A percentile compares a stretch with the other conserved stretches of the same genome.
phyloP scores from a whole-genome alignment of 92 coral and sea anemone genomes.

The Palythoa caribaeorum region DNA sequence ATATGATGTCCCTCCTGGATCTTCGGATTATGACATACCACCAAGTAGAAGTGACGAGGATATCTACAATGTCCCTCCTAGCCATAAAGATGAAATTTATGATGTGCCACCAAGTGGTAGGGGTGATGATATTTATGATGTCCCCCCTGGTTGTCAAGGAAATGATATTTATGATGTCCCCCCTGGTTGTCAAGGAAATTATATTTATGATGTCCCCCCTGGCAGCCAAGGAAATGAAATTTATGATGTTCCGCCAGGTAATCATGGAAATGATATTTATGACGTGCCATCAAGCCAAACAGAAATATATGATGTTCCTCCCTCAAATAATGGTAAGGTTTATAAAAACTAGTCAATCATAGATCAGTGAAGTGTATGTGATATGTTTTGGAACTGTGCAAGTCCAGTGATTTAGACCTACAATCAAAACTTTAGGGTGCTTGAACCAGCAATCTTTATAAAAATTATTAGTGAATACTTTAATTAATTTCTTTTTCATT shows the following conservation, averaged over 20 bases:
- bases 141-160: constrained; percentile 38
- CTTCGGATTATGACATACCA: constrained; percentile 20
- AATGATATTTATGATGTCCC: constrained; percentile 56
- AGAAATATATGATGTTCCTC: constrained; percentile 61
- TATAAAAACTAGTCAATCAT: neutral
- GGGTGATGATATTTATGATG: constrained; percentile 48
- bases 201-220: constrained; percentile 27
- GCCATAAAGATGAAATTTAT: constrained; percentile 50
- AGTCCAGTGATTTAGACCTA: too few relatives aligned
- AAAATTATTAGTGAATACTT: too few relatives aligned
- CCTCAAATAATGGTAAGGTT: constrained; percentile 29
- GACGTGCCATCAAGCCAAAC: constrained; percentile 18
- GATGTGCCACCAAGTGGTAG: constrained; percentile 62
- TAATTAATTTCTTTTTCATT: too few relatives aligned
- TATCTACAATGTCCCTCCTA: constrained; percentile 52
- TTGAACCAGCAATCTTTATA: too few relatives aligned
- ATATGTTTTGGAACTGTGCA: too few relatives aligned
- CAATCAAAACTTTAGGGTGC: too few relatives aligned
- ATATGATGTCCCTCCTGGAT: constrained; percentile 74
- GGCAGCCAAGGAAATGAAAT: constrained; percentile 15
- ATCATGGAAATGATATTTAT: neutral
- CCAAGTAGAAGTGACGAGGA: neutral
- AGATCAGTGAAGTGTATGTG: neutral
- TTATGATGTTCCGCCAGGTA: constrained; percentile 63
- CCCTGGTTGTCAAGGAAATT: neutral